These are phyloP conservation scores for Xanthorhoe spadicearia DNA, from an alignment of 2,888 invertebrate genomes.

Conservation along the genomic window DNA sequence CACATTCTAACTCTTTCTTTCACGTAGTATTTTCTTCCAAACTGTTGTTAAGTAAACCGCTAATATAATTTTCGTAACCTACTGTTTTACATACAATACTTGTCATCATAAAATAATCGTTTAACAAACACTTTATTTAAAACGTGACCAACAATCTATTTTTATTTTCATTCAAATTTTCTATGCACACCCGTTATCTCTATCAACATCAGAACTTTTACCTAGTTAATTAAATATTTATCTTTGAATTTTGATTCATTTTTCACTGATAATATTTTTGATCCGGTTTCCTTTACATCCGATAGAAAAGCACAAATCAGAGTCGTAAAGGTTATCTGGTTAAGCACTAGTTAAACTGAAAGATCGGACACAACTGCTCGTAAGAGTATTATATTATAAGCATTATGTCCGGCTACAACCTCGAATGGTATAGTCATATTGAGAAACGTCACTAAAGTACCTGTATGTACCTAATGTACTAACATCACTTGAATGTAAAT, in stretches of 20 bases:
- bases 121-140: no score
- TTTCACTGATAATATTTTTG: background rate
- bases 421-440: constrained; percentile 15
- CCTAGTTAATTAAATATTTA: background rate
- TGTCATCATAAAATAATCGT: no score
- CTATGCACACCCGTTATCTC: background rate
- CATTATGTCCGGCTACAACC: constrained; percentile 1
- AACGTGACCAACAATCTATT: no score
- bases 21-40: no score
- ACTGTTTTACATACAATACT: no score
- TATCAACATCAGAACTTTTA: background rate
- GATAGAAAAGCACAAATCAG: background rate
- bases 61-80: no score
- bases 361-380: constrained; percentile 12
- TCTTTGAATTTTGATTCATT: background rate
- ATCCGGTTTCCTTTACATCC: background rate
- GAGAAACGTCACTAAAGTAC: background rate
- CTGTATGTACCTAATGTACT: no score
- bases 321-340: constrained; percentile 7
- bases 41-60: no score
- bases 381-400: background rate
- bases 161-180: background rate
- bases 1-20: no score
- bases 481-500: no score
- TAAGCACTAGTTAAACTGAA: constrained; percentile 15